Base-by-base conservation (phyloP, 2,888 invertebrate genomes). In the Myathropa florea region DNA sequence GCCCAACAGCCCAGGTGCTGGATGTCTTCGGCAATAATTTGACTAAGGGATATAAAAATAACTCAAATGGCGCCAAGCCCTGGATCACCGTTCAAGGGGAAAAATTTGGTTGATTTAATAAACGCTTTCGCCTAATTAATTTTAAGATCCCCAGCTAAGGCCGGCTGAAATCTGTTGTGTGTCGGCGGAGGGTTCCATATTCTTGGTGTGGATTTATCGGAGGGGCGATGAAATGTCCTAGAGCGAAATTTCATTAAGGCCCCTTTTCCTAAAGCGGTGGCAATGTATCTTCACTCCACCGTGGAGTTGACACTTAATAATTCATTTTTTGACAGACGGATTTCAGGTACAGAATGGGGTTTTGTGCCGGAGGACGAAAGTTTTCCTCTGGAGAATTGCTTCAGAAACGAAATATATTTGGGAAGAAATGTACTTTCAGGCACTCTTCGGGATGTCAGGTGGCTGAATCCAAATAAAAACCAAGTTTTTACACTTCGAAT, bases 121-220 rank as follows among this genome's bases (percentile, higher is more conserved):
- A 77, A 77, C 53, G 67, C 26, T 68, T 30, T 55, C 61, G 68
- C 21, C 68, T 77, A 77, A 77, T 77, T 77, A 77, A 77, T 55
- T 68, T 77, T 28, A 46, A 64, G 77, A 60, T 46, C 30, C 60
- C 46, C 60, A 23, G 59, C 67, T 46, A 76, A n/a, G 59, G 26
- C 60, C 28, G 75, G 33, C 18, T 18, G 14, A 21, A 65, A n/a
- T 21, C 21, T 4, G 18, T 12, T 18, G 39, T 18, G n/a, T 4
- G 18, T n/a, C n/a, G n/a, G 39, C 39, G n/a, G 46, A 18, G 18
- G 18, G 6, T 12, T 10, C 12, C 33, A 12, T 6, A 39, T 18
- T 4, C 39, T n/a, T 6, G 39, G 39, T 6, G n/a, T 39, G 53
- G 61, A 68, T 77, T 77, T 68, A 68, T 68, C 36, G 30, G 68